A percentile compares a stretch with the other conserved stretches of the same genome.
Conservation (phyloP, 2,797 vertebrate genomes). For the Taeniopygia guttata region DNA sequence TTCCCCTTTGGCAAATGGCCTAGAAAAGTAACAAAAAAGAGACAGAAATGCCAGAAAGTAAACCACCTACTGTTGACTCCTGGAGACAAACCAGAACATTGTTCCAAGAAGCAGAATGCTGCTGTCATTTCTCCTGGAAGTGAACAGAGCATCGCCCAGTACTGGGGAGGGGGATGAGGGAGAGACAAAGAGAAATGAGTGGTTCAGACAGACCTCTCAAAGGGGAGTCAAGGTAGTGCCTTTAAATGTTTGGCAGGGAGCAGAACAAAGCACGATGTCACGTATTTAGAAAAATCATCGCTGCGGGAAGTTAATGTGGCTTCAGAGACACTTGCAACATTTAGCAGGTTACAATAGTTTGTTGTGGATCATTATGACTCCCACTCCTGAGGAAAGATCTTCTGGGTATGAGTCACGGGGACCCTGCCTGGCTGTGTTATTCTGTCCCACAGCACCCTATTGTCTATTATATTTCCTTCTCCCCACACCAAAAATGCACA, state of each 20-base stretch:
- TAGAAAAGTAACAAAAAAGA: conserved; percentile 47
- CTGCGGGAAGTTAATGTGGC: not conserved
- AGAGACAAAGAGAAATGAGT: not conserved
- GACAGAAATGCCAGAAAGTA: conserved; percentile 34
- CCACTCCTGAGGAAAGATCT: conserved; percentile 63
- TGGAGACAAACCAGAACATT: conserved; percentile 41
- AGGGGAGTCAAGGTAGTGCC: conserved; percentile 11
- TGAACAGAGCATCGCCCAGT: not conserved
- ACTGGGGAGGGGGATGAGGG: not conserved
- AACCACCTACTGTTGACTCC: conserved; percentile 51
- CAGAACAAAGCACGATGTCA: not conserved
- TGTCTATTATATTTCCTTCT: conserved; percentile 61
- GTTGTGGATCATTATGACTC: conserved; percentile 58
- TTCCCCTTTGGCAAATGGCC: not conserved
- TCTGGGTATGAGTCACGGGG: conserved; percentile 62
- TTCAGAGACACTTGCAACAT: conserved; percentile 36
- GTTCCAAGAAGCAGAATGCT: conserved; percentile 42
- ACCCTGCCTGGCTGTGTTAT: conserved; percentile 33
- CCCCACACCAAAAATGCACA: not conserved
- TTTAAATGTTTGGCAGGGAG: not conserved
- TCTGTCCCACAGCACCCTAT: conserved; percentile 44
- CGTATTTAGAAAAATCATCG: not conserved
- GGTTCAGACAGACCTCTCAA: not conserved
- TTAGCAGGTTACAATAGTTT: conserved; percentile 45
- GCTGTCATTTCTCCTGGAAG: conserved; percentile 48